Base-by-base conservation (phyloP, 2,888 invertebrate genomes). In the Drosophila kanekoi region DNA sequence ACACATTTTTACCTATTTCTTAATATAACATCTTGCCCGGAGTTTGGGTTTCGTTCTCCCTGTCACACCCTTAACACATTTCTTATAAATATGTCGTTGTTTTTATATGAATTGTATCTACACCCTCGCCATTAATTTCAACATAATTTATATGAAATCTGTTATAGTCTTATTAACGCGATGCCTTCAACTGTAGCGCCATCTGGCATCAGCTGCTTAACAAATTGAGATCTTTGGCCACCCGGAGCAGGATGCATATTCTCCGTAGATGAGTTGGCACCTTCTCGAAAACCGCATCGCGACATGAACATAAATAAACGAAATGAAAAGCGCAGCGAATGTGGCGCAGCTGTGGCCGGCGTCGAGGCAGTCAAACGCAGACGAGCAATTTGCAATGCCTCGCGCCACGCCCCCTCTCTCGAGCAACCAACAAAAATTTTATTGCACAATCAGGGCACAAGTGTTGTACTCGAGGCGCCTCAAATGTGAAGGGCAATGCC, bases 271-370 rank as follows among this genome's bases (percentile, higher is more conserved):
- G 84, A 86, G 71, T 75, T 83, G 72, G 83, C 88, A 88, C 83
- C 83, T 85, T 87, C 64, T 52, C 45, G 60, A 61, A 70, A 65
- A 79, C 87, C 85, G 69, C 82, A 84, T 54, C 71, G 81, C 86
- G 74, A 82, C 75, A 79, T 18, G 82, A 76, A 83, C 84, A 79
- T 87, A 87, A 84, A 85, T 85, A 88, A 83, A 77, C 69, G 73
- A 84, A 89, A 79, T 79, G 89, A 89, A 87, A 81, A 87, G 87
- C 86, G 75, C 78, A 75, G 28, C 89, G 72, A 87, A 87, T 89
- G 69, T 54, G 67, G n/a, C 80, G 56, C 86, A 89, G 78, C 89
- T 89, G 86, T 70, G 85, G 56, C 61, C 65, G 35, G 64, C 13
- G 37, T 10, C 45, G 45, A 45, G 41, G 10, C 41, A 28, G 41